phyloP scores from a whole-genome alignment of 1,140 invertebrate species.

The Lucilia cuprina region DNA sequence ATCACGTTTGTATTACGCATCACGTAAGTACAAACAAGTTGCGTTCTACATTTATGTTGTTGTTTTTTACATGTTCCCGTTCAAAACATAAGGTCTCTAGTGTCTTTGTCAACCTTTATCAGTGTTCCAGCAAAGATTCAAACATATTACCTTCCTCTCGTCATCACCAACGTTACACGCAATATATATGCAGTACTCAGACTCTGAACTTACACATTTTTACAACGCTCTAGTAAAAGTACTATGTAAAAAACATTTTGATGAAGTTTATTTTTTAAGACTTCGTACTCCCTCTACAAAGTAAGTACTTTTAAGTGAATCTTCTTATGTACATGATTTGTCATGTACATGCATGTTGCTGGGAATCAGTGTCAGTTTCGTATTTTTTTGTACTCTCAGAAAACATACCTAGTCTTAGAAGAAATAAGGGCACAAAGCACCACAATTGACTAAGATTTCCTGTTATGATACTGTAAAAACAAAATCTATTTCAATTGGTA shows the following conservation, averaged over 20 bases:
- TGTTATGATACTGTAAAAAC: background rate
- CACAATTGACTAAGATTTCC: background rate
- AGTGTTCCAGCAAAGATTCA: background rate
- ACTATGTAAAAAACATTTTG: too few species aligned
- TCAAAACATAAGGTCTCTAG: background rate
- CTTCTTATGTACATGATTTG: background rate
- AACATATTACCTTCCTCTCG: background rate
- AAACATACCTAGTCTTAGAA: background rate
- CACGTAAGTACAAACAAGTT: constrained; percentile 11
- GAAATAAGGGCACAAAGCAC: background rate
- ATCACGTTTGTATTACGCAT: constrained; percentile 31
- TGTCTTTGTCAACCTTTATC: background rate
- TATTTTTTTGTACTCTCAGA: background rate
- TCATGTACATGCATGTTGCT: background rate
- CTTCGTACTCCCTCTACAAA: background rate
- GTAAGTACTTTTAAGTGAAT: background rate
- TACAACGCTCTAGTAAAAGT: too few species aligned
- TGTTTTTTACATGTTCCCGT: background rate
- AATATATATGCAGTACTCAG: background rate
- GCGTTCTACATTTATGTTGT: background rate
- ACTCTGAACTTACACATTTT: background rate
- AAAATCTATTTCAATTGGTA: background rate
- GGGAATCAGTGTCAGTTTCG: background rate
- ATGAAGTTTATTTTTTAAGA: constrained; percentile 3
- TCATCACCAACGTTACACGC: background rate